These are phyloP conservation scores for Dryococelus australis DNA, from an alignment of 2,888 invertebrate genomes.

Conservation along the genomic window DNA sequence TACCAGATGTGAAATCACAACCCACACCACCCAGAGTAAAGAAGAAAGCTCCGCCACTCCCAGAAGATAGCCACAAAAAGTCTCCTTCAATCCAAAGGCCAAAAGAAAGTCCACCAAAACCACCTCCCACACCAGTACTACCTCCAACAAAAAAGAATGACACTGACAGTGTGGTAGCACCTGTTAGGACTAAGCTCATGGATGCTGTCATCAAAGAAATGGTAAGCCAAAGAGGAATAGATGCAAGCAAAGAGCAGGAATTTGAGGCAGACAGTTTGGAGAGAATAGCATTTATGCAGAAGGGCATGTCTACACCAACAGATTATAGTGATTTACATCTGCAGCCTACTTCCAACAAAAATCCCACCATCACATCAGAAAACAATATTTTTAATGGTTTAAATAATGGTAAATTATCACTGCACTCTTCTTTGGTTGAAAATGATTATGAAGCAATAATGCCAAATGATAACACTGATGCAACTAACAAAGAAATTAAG, in stretches of 20 bases:
- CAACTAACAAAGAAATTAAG: constrained; percentile 45
- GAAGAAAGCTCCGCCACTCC: neutral
- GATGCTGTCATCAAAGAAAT: constrained; percentile 60
- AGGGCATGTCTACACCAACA: constrained; percentile 66
- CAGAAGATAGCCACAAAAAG: neutral
- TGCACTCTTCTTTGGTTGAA: constrained; percentile 48
- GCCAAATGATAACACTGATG: constrained; percentile 53
- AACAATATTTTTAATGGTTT: constrained; percentile 47
- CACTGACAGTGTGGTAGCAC: constrained; percentile 7
- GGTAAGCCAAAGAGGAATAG: constrained; percentile 49
- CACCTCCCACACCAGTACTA: constrained; percentile 38
- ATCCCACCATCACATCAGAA: constrained; percentile 56
- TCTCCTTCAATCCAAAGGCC: neutral
- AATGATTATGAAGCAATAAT: constrained; percentile 61
- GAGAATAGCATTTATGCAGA: constrained; percentile 59
- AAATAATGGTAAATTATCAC: neutral
- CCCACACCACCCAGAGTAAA: neutral
- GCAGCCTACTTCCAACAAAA: constrained; percentile 72
- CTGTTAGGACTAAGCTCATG: constrained; percentile 56
- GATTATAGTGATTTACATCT: constrained; percentile 71
- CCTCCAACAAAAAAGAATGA: constrained; percentile 31
- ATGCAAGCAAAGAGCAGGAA: constrained; percentile 55
- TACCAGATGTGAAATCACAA: constrained; percentile 60
- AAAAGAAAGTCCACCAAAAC: constrained; percentile 25
- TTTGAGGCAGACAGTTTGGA: constrained; percentile 80